Evolutionary conservation across 35 echinoderm and acorn worm genomes (phyloP), one percentile per base, ranked within the genome.

Genomic region (Anneissia japonica): DNA sequence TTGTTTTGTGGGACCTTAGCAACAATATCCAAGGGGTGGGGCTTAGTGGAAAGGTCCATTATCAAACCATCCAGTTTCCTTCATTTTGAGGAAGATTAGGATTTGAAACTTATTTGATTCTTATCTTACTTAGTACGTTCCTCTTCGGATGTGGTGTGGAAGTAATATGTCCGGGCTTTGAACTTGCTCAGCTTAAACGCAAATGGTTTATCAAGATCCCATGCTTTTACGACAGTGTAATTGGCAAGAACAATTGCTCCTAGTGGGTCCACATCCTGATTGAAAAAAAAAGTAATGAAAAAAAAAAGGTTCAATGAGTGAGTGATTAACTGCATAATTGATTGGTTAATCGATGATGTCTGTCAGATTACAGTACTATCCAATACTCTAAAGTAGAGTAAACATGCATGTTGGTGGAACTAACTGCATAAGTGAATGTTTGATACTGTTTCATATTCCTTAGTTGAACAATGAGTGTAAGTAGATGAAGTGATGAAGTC

Each of bases 231-330:
- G 17, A 97, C 88, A 16, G 95, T 93, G 86, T 97, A 97, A 39
- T 97, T 97, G 31, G 87, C 79, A 26, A 97, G 74, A 34, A 97
- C 95, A 4, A 97, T 93, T 16, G 95, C 95, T 37, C 95, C 91
- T 3, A 93, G 77, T 36, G 95, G 95, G 43, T 93, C 91, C 0
- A 85, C 75, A 81, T 97, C 95, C 95, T 97, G 9, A 13, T 82
- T 7, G 31, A n/a, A 74, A 43, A 88, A 88, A 29, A 79, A 79
- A n/a, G 83, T 40, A 32, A 31, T 32, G 10, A 9, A 87, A 13
- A 87, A 3, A 79, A 34, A 14, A 36, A 36, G 3, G 19, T 79
- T 31, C 32, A 29, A 79, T n/a, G n/a, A n/a, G n/a, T n/a, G n/a
- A n/a, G n/a, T n/a, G n/a, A n/a, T n/a, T n/a, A n/a, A n/a, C n/a